Base-by-base conservation (phyloP, 1,140 invertebrate genomes). In the Drosophila littoralis region DNA sequence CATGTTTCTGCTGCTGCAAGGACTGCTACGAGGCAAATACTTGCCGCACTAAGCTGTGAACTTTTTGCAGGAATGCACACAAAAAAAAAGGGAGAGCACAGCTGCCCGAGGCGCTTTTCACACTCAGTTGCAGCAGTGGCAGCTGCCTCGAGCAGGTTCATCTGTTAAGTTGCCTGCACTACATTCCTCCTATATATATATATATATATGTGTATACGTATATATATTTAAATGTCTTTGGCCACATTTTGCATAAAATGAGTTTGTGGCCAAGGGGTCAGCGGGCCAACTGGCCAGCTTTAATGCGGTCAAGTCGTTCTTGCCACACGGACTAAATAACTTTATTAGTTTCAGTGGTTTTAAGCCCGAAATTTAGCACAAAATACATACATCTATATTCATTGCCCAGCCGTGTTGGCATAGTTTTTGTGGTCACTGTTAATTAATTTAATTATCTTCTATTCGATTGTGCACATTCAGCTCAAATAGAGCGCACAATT, bases 31-130 rank as follows among this genome's bases (percentile, higher is more conserved):
- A 55, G 42, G 58, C 72, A 75, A 75, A 70, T 75, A 75, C 69
- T 75, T 75, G 72, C 72, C 22, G 42, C 57, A 55, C 68, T 48
- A 54, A 75, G 46, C 68, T 75, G 54, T 67, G 63, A 72, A 67
- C 69, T 67, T 72, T 72, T 59, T 66, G 52, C 52, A 40, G 38
- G 48, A 73, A 33, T 43, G 17, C 51, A 57, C 48, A 45, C 50
- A 74, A 15, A 52, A 0, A 9, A 12, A 51, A 33, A 15, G 45
- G 17, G 22, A 12, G 22, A 48, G 22, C 5, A 45, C 35, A 65
- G 22, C 51, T 15, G 65, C 71, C 17, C 61, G 67, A 35, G 52
- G 67, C 59, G 13, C 35, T 64, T 71, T 75, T 75, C 68, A 71
- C 73, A 75, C 68, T 72, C 54, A 63, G 51, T 69, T 51, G 52